Evolutionary conservation across 1,140 invertebrate species (phyloP).

Genomic region (Drosophila athabasca): DNA sequence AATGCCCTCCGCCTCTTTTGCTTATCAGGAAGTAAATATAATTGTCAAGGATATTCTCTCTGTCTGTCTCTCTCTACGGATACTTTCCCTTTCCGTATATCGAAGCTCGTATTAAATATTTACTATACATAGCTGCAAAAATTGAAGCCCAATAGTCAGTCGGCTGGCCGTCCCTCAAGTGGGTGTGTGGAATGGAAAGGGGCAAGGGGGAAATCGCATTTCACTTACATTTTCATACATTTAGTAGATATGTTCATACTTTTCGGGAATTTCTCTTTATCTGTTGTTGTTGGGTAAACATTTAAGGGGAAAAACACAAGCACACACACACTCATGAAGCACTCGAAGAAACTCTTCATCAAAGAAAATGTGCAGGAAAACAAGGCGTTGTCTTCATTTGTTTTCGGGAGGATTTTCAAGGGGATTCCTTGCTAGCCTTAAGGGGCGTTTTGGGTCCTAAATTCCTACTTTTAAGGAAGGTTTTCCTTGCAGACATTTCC

Average conservation of each 20-base stretch:
- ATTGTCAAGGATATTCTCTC: constrained; percentile 60
- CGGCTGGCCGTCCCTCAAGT: constrained; percentile 5
- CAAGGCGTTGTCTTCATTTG: too few relatives aligned
- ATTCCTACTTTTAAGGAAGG: too few relatives aligned
- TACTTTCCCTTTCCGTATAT: constrained; percentile 29
- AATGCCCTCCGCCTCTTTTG: neutral
- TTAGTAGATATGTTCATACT: neutral
- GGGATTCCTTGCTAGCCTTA: too few relatives aligned
- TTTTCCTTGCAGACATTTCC: too few relatives aligned
- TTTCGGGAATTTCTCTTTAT: constrained; percentile 55
- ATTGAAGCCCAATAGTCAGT: too few relatives aligned
- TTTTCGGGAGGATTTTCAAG: too few relatives aligned
- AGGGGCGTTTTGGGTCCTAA: too few relatives aligned
- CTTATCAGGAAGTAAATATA: constrained; percentile 64
- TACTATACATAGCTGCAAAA: constrained; percentile 24
- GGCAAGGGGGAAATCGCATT: constrained; percentile 25
- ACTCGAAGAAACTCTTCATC: too few relatives aligned
- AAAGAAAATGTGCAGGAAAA: too few relatives aligned
- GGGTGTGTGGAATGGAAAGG: constrained; percentile 17
- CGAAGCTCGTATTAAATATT: constrained; percentile 56
- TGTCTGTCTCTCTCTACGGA: too few relatives aligned
- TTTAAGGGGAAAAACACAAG: constrained; percentile 13
- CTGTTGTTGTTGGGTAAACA: constrained; percentile 34
- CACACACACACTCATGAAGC: too few relatives aligned
- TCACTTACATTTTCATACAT: constrained; percentile 67